A percentile compares a stretch with the other conserved stretches of the same genome.
These are phyloP conservation scores for Xyrichtys novacula DNA, from an alignment of 2,797 vertebrate genomes.

Conservation along the genomic window DNA sequence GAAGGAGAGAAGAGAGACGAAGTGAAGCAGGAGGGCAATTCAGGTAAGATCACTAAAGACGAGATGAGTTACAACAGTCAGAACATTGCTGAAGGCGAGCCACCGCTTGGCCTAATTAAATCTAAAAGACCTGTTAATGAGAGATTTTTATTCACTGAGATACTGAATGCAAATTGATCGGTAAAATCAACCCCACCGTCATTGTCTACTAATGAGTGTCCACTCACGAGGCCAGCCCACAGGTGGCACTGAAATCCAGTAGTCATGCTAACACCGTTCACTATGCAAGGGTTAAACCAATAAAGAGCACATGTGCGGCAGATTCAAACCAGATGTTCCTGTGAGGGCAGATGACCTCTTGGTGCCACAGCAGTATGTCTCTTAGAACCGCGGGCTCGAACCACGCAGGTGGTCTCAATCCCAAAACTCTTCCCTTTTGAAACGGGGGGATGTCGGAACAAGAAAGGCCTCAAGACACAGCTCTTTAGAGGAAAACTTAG, in stretches of 20 bases:
- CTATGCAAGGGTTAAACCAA: constrained; percentile 50
- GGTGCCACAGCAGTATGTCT: constrained; percentile 32
- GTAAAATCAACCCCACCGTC: not conserved
- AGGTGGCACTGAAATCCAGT: constrained; percentile 18
- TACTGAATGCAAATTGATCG: constrained; percentile 1
- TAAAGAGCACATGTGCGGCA: constrained; percentile 49
- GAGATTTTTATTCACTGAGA: not conserved
- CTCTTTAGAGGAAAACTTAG: constrained; percentile 50
- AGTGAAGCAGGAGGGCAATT: constrained; percentile 43
- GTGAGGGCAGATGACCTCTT: constrained; percentile 47
- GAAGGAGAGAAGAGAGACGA: constrained; percentile 23
- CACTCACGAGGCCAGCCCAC: constrained; percentile 3
- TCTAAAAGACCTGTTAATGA: constrained; percentile 22
- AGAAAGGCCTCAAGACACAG: constrained; percentile 42
- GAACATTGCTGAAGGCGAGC: constrained; percentile 2
- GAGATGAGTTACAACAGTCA: constrained; percentile 2
- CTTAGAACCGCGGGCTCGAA: constrained; percentile 25
- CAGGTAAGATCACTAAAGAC: constrained; percentile 33
- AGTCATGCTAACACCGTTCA: constrained; percentile 26
- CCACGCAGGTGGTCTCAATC: constrained; percentile 50
- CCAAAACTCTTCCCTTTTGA: constrained; percentile 44
- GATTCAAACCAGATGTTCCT: constrained; percentile 69
- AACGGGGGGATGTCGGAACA: constrained; percentile 13
- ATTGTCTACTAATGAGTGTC: not conserved
- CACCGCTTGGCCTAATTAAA: constrained; percentile 17